Evolutionary conservation across 2,113 vertebrate genomes (phyloP).

Genomic region (Erythrolamprus reginae): DNA sequence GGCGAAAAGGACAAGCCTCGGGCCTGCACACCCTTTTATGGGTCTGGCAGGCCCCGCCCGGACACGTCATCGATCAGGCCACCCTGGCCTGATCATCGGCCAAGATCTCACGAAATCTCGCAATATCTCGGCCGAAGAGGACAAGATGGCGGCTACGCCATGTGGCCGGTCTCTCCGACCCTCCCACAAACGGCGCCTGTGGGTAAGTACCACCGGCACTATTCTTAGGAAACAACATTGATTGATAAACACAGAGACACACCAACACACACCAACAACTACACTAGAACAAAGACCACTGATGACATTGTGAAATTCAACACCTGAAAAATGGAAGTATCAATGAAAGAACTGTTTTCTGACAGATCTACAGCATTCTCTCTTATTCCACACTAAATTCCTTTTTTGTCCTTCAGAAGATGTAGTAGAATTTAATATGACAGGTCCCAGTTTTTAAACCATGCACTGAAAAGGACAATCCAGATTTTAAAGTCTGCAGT

Average conservation of each 20-base stretch:
- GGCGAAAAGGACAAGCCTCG: too few relatives aligned
- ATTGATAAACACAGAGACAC: neutral
- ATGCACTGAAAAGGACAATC: neutral
- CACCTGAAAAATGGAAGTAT: neutral
- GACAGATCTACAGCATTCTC: neutral
- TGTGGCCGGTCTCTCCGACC: too few relatives aligned
- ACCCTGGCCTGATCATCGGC: too few relatives aligned
- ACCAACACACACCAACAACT: neutral
- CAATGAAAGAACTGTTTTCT: neutral
- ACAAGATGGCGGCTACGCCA: too few relatives aligned
- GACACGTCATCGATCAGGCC: too few relatives aligned
- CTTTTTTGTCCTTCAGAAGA: slow-evolving; percentile 31
- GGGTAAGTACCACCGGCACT: too few relatives aligned
- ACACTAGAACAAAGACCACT: neutral
- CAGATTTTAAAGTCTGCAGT: neutral
- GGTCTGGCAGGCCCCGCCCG: too few relatives aligned
- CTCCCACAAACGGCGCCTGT: too few relatives aligned
- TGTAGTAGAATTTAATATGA: slow-evolving; percentile 27
- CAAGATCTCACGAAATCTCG: too few relatives aligned
- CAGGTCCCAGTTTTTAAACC: slow-evolving; percentile 13
- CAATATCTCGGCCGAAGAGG: too few relatives aligned
- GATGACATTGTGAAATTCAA: neutral
- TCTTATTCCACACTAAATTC: neutral
- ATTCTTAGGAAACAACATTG: neutral
- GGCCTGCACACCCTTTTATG: too few relatives aligned